Evolutionary conservation across 2,888 invertebrate genomes (phyloP).

Genomic region (Plebejus melissa): DNA sequence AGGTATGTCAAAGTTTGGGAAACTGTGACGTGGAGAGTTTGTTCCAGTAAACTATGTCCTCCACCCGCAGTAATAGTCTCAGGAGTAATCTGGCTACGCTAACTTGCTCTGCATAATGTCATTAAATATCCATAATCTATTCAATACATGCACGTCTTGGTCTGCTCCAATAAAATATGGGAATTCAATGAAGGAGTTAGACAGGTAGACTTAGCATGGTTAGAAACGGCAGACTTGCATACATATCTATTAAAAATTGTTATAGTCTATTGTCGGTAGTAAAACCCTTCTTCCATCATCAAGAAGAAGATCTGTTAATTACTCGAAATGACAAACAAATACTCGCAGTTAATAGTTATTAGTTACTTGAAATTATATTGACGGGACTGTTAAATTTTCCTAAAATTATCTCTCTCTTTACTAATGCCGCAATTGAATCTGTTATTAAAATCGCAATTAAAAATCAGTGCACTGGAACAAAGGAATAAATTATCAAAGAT

Average conservation of each 20-base stretch:
- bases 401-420: background rate
- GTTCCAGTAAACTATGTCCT: constrained; percentile 23
- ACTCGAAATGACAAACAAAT: too few relatives aligned
- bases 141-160: constrained; percentile 6
- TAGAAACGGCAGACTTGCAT: background rate
- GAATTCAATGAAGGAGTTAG: background rate
- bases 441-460: constrained; percentile 1
- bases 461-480: constrained; percentile 2
- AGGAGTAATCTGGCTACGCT: constrained; percentile 16
- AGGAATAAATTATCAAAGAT: constrained; percentile 14
- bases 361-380: too few relatives aligned
- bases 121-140: constrained; percentile 25
- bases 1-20: constrained; percentile 15
- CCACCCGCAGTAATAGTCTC: constrained; percentile 20
- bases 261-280: too few relatives aligned
- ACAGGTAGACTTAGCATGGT: background rate
- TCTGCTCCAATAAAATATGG: background rate
- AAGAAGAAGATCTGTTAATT: too few relatives aligned
- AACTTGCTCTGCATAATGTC: constrained; percentile 17
- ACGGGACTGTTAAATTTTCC: too few relatives aligned
- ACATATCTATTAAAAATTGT: too few relatives aligned
- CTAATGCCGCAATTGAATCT: background rate
- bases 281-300: too few relatives aligned
- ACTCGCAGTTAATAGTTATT: too few relatives aligned
- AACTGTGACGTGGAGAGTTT: constrained; percentile 22